Percentiles rank a stretch among this genome's conserved stretches.
phyloP scores from a whole-genome alignment of 2,888 invertebrate species.

The Acanthacorydalis orientalis region DNA sequence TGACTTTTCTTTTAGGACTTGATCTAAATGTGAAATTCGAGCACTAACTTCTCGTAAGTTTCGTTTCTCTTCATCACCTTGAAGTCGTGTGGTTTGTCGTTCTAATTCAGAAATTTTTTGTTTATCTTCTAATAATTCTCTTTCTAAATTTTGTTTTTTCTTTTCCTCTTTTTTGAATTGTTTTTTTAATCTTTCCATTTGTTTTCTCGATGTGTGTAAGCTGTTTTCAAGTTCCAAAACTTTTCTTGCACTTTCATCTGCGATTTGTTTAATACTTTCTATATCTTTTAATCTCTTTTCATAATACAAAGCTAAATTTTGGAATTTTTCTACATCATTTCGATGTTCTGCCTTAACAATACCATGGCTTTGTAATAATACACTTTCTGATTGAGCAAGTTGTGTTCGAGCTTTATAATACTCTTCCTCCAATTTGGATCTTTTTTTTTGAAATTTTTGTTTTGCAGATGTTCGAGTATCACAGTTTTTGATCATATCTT shows the following conservation, averaged over 20 bases:
- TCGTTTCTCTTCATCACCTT: slow-evolving; percentile 36
- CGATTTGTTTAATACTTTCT: slow-evolving; percentile 35
- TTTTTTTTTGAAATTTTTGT: slow-evolving; percentile 43
- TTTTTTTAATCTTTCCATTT: slow-evolving; percentile 56
- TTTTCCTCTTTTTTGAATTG: slow-evolving; percentile 60
- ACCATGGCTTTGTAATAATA: neutral
- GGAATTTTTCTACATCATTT: slow-evolving; percentile 22
- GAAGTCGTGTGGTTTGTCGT: slow-evolving; percentile 31
- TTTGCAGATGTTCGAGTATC: slow-evolving; percentile 38
- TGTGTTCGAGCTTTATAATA: slow-evolving; percentile 39
- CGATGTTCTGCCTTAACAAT: slow-evolving; percentile 21
- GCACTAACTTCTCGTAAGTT: slow-evolving; percentile 45
- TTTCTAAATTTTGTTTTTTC: slow-evolving; percentile 47
- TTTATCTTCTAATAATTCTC: slow-evolving; percentile 38
- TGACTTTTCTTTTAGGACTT: slow-evolving; percentile 51
- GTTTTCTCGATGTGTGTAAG: slow-evolving; percentile 54
- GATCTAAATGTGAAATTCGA: slow-evolving; percentile 49
- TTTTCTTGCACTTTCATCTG: slow-evolving; percentile 44
- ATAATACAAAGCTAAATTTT: slow-evolving; percentile 28
- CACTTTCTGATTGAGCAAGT: slow-evolving; percentile 30
- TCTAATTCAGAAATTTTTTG: slow-evolving; percentile 27
- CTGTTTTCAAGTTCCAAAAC: slow-evolving; percentile 56
- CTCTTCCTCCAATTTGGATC: slow-evolving; percentile 38
- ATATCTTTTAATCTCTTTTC: slow-evolving; percentile 33
- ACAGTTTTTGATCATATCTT: slow-evolving; percentile 43